A percentile compares a stretch with the other conserved stretches of the same genome.
These are phyloP conservation scores for Phyllostomus hastatus DNA, from an alignment of 2,113 vertebrate genomes.

Conservation along the genomic window DNA sequence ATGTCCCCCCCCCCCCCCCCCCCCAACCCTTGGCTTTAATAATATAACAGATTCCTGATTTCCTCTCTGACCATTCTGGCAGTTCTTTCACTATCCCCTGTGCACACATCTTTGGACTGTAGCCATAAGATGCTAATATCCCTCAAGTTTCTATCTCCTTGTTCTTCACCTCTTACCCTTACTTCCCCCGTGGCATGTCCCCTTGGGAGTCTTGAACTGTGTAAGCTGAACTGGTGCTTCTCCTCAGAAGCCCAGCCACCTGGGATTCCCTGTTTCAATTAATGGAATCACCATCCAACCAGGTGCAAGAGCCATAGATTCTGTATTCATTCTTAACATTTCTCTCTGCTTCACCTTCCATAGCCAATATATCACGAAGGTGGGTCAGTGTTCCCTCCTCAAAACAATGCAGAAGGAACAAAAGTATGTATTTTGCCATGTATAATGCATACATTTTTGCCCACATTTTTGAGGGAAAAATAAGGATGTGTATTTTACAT, in stretches of 20 bases:
- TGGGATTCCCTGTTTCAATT: not conserved
- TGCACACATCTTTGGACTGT: not conserved
- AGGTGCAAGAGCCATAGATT: not conserved
- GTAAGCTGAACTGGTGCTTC: not conserved
- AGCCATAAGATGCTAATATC: not conserved
- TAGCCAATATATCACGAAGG: not conserved
- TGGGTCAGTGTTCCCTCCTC: not conserved
- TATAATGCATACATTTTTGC: no score
- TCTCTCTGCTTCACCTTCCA: not conserved
- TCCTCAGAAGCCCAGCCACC: not conserved
- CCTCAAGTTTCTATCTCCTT: not conserved
- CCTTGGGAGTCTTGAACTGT: not conserved
- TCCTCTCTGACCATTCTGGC: not conserved
- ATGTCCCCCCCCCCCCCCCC: no score
- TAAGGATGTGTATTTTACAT: no score
- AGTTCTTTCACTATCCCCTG: not conserved
- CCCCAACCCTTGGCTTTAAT: not conserved
- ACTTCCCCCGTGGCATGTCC: not conserved
- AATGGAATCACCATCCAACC: not conserved
- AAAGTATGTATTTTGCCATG: not conserved
- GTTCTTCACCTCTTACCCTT: not conserved
- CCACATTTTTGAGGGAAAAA: no score
- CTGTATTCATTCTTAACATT: not conserved
- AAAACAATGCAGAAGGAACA: not conserved
- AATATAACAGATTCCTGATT: not conserved